Conservation (phyloP, 1,140 invertebrate genomes). For the Prorops nasuta region DNA sequence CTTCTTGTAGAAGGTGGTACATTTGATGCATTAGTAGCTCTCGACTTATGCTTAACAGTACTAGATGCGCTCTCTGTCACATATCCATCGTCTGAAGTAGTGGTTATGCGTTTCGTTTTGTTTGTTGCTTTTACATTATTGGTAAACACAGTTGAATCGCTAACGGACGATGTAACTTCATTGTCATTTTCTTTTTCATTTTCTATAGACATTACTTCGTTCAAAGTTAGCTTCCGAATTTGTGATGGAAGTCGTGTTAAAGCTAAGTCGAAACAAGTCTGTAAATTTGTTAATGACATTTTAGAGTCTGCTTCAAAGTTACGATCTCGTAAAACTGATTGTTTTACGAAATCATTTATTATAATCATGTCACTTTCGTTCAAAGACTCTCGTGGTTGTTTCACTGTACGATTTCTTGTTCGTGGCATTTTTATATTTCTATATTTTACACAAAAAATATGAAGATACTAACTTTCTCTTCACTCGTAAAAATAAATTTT, state of each 20-base stretch:
- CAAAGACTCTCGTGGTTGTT: background rate
- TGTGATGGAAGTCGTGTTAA: conserved; percentile 30
- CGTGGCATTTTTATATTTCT: conserved; percentile 35
- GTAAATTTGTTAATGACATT: conserved; percentile 18
- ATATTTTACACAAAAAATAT: background rate
- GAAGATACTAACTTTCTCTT: background rate
- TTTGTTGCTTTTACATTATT: conserved; percentile 13
- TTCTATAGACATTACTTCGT: conserved; percentile 22
- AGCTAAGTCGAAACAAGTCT: conserved; percentile 22
- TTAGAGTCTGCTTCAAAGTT: conserved; percentile 33
- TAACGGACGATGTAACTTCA: conserved; percentile 20
- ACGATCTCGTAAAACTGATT: conserved; percentile 20
- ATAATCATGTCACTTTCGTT: conserved; percentile 28
- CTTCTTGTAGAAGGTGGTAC: conserved; percentile 4
- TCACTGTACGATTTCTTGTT: conserved; percentile 32
- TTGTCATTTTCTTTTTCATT: conserved; percentile 26
- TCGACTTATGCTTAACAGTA: conserved; percentile 15
- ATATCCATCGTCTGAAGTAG: conserved; percentile 40
- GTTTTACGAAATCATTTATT: conserved; percentile 36
- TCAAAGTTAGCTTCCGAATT: conserved; percentile 32
- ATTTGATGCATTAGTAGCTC: conserved; percentile 6
- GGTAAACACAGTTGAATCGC: background rate
- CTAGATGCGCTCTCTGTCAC: conserved; percentile 23
- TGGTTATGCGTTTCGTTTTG: conserved; percentile 11
- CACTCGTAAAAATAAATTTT: no score